Evolutionary conservation across 2,113 vertebrate species (phyloP).

Genomic region (Odontesthes bonariensis): DNA sequence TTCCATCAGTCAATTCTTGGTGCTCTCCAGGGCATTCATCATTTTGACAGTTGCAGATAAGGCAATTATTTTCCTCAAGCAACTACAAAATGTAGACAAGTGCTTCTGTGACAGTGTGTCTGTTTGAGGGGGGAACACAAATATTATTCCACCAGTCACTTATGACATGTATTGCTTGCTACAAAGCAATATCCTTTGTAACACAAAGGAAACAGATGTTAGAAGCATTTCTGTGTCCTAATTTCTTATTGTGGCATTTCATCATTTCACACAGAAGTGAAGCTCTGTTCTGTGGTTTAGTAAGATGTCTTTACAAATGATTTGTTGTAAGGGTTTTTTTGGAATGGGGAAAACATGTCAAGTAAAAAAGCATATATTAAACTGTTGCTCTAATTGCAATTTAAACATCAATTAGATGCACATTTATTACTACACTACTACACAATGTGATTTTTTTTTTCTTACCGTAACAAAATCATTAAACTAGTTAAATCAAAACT

Average conservation of each 20-base stretch:
- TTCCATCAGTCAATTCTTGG: conserved; percentile 83
- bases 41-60: conserved; percentile 86
- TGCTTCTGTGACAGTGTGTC: conserved; percentile 81
- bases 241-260: conserved; percentile 36
- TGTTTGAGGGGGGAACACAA: conserved; percentile 75
- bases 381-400: conserved; percentile 22
- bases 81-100: conserved; percentile 85
- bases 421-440: not conserved
- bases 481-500: too few relatives aligned
- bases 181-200: conserved; percentile 67
- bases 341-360: conserved; percentile 15
- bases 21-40: conserved; percentile 83
- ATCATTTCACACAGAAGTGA: conserved; percentile 17
- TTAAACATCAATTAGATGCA: conserved; percentile 23
- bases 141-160: conserved; percentile 76
- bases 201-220: conserved; percentile 78
- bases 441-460: too few relatives aligned
- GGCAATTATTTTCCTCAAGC: conserved; percentile 85
- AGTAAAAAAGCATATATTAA: not conserved
- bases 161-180: conserved; percentile 63
- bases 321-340: conserved; percentile 38
- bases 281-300: conserved; percentile 27
- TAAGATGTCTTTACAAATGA: conserved; percentile 13
- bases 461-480: too few relatives aligned
- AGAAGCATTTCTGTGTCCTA: conserved; percentile 60